Base-by-base conservation (phyloP, 2,888 invertebrate genomes). In the Pycnomerus fuliginosus region DNA sequence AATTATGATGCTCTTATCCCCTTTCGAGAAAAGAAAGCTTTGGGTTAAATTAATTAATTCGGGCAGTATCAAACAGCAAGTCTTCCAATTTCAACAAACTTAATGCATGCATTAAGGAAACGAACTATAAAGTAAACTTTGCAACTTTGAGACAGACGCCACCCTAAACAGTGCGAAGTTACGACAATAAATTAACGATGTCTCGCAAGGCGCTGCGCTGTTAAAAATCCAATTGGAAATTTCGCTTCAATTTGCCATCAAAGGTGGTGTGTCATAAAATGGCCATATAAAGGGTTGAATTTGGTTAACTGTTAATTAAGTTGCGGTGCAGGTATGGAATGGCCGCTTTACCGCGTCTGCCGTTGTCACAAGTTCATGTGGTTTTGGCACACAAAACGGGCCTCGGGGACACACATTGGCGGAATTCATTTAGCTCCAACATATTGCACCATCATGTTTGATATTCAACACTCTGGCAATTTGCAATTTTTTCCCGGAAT, bases 391-490 rank as follows among this genome's bases (percentile, higher is more conserved):
- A 36, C 39, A 39, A 44, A 39, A 38, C 28, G 34, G 34, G 30
- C 44, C 28, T 23, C n/a, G 14, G 39, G 44, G 44, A 37, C 32
- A 8, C 32, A 20, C 37, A 23, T 16, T 28, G 37, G 2, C 32
- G 32, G 25, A 44, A 38, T 33, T 39, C 39, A 32, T 33, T 39
- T 44, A 38, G 29, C 16, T 23, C 37, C 17, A n/a, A 34, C 44
- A 38, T 33, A 39, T 39, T 44, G 39, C 34, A 28, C 39, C 16
- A 32, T 12, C 24, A 16, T 33, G 36, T 44, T 44, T 39, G 39
- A 44, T 39, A 44, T 44, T 44, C 44, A 44, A 28, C 44, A 39
- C 44, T 44, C 22, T 27, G 30, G 30, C 34, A 44, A 44, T 44
- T 44, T 39, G 39, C 39, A 17, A 44, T 44, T 44, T 44, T 44